Evolutionary conservation across 2,113 vertebrate genomes (phyloP).

Genomic region (Genyomyrus donnyi): DNA sequence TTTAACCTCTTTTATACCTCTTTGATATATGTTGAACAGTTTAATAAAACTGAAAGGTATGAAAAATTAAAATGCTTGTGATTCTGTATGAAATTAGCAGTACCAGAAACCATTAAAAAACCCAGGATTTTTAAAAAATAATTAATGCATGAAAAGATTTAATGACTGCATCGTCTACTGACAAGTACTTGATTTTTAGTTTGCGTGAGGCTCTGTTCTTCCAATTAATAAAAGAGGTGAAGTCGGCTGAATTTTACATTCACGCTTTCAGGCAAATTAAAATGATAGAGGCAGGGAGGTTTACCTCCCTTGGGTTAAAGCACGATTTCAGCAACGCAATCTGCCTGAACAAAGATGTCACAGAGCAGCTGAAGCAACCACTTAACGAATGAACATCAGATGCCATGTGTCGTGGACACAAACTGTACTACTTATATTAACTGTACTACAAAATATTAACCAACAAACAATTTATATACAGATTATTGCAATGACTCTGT

Average conservation of each 20-base stretch:
- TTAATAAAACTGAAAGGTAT: background rate
- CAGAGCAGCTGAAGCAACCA: slow-evolving; percentile 79
- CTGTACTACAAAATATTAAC: background rate
- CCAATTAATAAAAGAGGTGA: slow-evolving; percentile 83
- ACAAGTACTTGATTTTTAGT: background rate
- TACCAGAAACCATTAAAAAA: background rate
- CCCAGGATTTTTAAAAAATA: background rate
- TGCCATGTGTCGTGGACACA: slow-evolving; percentile 71
- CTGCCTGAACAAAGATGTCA: slow-evolving; percentile 98
- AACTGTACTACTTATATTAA: slow-evolving; percentile 25
- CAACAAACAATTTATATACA: background rate
- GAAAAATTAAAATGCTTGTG: background rate
- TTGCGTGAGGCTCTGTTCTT: slow-evolving; percentile 61
- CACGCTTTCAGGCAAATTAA: slow-evolving; percentile 97
- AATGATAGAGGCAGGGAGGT: slow-evolving; percentile 86
- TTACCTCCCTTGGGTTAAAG: slow-evolving; percentile 87
- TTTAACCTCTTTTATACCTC: background rate
- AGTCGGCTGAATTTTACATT: slow-evolving; percentile 89
- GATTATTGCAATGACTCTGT: background rate
- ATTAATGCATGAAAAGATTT: background rate
- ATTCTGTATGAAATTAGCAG: background rate
- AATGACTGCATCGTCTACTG: background rate
- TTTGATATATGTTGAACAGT: background rate
- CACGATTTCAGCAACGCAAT: slow-evolving; percentile 94
- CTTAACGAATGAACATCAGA: slow-evolving; percentile 96